Evolutionary conservation across 2,888 invertebrate genomes (phyloP).

Genomic region (Drosophila antonietae): DNA sequence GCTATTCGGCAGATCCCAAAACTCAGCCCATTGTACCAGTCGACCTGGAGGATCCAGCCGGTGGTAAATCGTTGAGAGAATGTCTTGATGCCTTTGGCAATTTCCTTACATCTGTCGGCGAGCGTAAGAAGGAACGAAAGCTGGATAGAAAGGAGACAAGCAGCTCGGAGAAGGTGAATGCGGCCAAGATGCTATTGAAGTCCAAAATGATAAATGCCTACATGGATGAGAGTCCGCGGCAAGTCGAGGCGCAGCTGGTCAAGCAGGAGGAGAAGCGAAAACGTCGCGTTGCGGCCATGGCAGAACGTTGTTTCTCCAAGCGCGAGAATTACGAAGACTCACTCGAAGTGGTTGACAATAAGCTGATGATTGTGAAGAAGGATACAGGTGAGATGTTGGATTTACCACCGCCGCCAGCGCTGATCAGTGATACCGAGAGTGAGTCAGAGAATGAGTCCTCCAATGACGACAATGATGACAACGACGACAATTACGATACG

Average conservation of each 20-base stretch:
- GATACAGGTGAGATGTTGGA: conserved; percentile 72
- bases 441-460: conserved; percentile 44
- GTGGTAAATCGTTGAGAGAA: conserved; percentile 64
- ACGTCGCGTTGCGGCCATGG: conserved; percentile 53
- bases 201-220: conserved; percentile 48
- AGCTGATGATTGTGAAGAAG: conserved; percentile 77
- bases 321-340: conserved; percentile 77
- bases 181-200: conserved; percentile 59
- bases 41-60: conserved; percentile 49
- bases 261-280: conserved; percentile 54
- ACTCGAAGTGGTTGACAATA: conserved; percentile 78
- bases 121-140: conserved; percentile 19
- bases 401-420: conserved; percentile 61
- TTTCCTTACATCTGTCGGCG: conserved; percentile 39
- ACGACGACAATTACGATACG: conserved; percentile 36
- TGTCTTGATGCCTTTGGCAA: conserved; percentile 57
- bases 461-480: neutral
- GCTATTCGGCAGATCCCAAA: conserved; percentile 48
- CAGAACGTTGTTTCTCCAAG: conserved; percentile 75
- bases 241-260: conserved; percentile 62
- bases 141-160: conserved; percentile 19
- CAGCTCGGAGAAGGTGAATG: conserved; percentile 49
- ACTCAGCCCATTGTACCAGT: conserved; percentile 34
- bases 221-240: conserved; percentile 55
- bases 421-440: conserved; percentile 54